Percentiles rank a stretch among this genome's conserved stretches.
phyloP scores from a whole-genome alignment of 2,113 vertebrate genomes.

The Myotis yumanensis region DNA sequence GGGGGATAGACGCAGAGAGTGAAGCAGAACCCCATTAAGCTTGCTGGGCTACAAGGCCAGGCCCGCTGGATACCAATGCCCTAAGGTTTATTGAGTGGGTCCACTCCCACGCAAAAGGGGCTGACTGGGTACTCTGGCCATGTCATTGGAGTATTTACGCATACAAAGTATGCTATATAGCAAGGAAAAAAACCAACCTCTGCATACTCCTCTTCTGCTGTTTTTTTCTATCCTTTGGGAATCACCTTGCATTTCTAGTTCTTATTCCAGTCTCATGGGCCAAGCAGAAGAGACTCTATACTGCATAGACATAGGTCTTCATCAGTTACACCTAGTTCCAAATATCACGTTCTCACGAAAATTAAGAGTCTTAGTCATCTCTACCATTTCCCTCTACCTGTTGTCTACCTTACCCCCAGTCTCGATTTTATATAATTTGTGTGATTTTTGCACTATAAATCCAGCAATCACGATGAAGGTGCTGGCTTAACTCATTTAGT shows the following conservation, averaged over 20 bases:
- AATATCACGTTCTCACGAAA: background rate
- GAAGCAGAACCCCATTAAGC: background rate
- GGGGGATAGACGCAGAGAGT: background rate
- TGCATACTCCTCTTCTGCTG: background rate
- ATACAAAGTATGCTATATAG: background rate
- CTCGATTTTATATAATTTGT: background rate
- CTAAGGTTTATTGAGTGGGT: background rate
- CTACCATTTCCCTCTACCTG: background rate
- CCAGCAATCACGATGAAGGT: background rate
- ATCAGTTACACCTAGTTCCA: background rate
- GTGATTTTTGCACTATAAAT: background rate
- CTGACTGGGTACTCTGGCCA: background rate
- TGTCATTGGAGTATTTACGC: background rate
- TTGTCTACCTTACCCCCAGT: background rate
- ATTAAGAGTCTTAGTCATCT: background rate
- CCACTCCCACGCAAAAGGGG: background rate
- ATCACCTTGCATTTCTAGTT: background rate
- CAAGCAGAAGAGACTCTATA: background rate
- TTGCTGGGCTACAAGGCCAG: background rate
- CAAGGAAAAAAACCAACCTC: background rate
- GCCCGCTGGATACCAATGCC: background rate
- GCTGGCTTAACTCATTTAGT: background rate
- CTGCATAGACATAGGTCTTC: background rate
- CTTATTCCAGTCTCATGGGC: background rate
- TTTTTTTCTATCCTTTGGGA: constrained; percentile 2